Conservation (phyloP, 2,113 vertebrate genomes). For the Mirounga angustirostris region DNA sequence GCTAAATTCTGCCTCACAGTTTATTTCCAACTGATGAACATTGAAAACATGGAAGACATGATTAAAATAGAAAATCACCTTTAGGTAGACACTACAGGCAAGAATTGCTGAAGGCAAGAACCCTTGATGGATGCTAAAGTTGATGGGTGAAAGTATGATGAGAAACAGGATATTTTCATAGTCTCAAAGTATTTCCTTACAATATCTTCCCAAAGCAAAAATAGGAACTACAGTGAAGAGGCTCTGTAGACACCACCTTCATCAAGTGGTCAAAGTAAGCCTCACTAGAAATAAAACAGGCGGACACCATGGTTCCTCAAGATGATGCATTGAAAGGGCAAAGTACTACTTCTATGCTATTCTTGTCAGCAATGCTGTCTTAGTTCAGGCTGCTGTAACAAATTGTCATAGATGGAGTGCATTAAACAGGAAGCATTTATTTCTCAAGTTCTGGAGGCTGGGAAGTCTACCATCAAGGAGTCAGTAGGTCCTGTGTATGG, state of each 20-base stretch:
- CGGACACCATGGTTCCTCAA: not conserved
- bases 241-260: not conserved
- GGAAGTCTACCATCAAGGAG: not conserved
- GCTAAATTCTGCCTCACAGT: constrained; percentile 27
- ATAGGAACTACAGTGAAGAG: not conserved
- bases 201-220: not conserved
- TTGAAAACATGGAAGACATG: not conserved
- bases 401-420: not conserved
- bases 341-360: not conserved
- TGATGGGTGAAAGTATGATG: not conserved
- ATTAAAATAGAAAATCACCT: not conserved
- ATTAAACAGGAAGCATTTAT: not conserved
- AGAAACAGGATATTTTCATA: not conserved
- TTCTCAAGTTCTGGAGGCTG: not conserved
- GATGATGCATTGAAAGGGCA: not conserved
- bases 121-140: not conserved
- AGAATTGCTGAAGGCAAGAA: not conserved
- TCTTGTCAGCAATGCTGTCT: not conserved
- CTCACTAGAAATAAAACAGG: not conserved
- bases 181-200: not conserved
- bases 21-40: not conserved
- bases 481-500: not conserved
- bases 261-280: not conserved
- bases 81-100: not conserved
- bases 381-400: not conserved